phyloP scores from a whole-genome alignment of 1,140 invertebrate genomes.

The Hetaerina americana region DNA sequence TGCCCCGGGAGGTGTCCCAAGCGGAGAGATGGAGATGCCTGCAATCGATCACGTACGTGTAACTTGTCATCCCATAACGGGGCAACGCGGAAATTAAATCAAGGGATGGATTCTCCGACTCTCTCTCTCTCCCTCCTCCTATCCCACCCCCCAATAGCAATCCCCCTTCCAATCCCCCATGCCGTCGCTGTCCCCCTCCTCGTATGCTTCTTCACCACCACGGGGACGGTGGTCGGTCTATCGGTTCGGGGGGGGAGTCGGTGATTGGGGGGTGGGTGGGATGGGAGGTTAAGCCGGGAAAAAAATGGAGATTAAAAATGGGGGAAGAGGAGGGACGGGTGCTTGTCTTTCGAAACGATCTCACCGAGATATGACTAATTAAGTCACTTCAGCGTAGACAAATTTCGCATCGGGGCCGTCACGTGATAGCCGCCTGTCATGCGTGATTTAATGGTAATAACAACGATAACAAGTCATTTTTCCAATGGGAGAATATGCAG shows the following conservation, averaged over 20 bases:
- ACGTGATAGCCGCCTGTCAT: neutral
- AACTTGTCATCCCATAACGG: neutral
- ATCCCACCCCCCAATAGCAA: too few species aligned
- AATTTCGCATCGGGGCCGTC: neutral
- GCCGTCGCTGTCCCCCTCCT: too few species aligned
- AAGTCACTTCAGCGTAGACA: neutral
- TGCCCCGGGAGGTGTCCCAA: neutral
- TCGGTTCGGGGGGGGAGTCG: too few species aligned
- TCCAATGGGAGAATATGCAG: neutral
- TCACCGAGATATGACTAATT: neutral
- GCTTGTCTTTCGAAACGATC: neutral
- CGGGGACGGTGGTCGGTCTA: too few species aligned
- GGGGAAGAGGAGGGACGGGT: neutral
- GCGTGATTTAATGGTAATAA: neutral
- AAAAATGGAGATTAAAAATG: too few species aligned
- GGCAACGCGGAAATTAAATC: neutral
- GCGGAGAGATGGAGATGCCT: neutral
- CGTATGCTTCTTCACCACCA: too few species aligned
- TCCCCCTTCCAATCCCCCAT: too few species aligned
- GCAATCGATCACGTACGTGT: neutral
- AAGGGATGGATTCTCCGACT: neutral
- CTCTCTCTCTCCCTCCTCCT: too few species aligned
- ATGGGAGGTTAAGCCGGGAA: too few species aligned
- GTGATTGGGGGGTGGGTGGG: too few species aligned
- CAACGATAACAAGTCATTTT: neutral